Base-by-base conservation (phyloP, 2,888 invertebrate species). In the Biston betularia region DNA sequence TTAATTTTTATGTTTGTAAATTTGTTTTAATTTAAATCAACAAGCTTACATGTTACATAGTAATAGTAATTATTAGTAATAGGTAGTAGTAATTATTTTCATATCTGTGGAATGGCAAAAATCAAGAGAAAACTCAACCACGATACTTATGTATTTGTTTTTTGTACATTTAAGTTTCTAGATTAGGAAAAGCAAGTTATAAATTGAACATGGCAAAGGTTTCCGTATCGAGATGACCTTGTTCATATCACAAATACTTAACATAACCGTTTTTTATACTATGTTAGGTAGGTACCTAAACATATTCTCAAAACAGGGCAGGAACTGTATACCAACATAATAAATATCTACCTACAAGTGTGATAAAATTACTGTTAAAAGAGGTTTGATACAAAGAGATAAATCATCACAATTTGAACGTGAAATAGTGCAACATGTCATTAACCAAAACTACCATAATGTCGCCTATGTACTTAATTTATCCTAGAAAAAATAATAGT, bases 191-290 rank as follows among this genome's bases (percentile, higher is more conserved):
- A 12, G n/a, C 7, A 50, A 38, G 0, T 14, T 15, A 63, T 3
- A 24, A 34, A 48, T 55, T 33, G 6, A 56, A 45, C 9, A 10
- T 14, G 38, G 12, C 3, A 5, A 12, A 38, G 11, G 44, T 50
- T 52, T 57, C 45, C 45, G 56, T 35, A 55, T 50, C 24, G 24
- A 57, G 44, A 38, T 57, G 58, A 50, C 63, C 52, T 64, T 58
- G 45, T 40, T 40, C 52, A 33, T 48, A 48, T 33, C 24, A 15
- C 33, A 49, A 44, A 50, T 24, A 33, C 6, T 6, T 38, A 53
- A 14, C 11, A 14, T n/a, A 0, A 10, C 38, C 35, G 35, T 9
- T 52, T 52, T 35, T 38, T 38, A 15, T 6, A 38, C 52, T 35
- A 52, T 10, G n/a, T 2, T 42, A 42, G 11, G 1, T 35, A 40